Conservation (phyloP, 2,888 invertebrate species). For the Nudaria mundana region DNA sequence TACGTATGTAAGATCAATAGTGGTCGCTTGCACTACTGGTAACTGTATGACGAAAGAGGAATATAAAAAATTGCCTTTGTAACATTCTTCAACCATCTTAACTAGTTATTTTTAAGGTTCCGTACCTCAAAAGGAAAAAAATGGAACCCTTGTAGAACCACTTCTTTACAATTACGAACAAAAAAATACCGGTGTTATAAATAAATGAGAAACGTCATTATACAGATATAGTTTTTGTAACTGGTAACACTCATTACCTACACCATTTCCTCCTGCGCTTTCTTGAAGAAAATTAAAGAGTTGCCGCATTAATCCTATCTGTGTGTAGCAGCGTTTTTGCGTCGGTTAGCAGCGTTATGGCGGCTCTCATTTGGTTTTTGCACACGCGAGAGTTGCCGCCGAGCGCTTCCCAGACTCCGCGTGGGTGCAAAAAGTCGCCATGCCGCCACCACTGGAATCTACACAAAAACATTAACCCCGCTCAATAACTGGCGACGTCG, state of each 20-base stretch:
- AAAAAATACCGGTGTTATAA: too few species aligned
- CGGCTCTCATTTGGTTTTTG: constrained; percentile 64
- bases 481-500: constrained; percentile 75
- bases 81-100: too few species aligned
- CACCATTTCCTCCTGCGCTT: constrained; percentile 78
- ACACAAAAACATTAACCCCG: constrained; percentile 66
- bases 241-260: constrained; percentile 71
- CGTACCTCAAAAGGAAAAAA: too few species aligned
- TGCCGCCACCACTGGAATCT: constrained; percentile 56
- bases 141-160: too few species aligned
- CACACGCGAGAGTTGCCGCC: constrained; percentile 44
- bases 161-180: too few species aligned
- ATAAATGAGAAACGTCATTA: constrained; percentile 68
- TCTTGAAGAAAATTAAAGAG: constrained; percentile 79
- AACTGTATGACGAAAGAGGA: too few species aligned
- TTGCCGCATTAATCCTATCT: constrained; percentile 76
- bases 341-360: constrained; percentile 65
- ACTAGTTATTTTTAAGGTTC: too few species aligned
- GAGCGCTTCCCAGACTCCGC: constrained; percentile 68
- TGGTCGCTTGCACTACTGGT: too few species aligned
- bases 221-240: constrained; percentile 70
- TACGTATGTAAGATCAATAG: too few species aligned
- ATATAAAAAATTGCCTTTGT: too few species aligned
- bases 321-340: constrained; percentile 70
- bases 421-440: constrained; percentile 47